Base-by-base conservation (phyloP, 2,113 vertebrate genomes). In the Elephantulus edwardii region DNA sequence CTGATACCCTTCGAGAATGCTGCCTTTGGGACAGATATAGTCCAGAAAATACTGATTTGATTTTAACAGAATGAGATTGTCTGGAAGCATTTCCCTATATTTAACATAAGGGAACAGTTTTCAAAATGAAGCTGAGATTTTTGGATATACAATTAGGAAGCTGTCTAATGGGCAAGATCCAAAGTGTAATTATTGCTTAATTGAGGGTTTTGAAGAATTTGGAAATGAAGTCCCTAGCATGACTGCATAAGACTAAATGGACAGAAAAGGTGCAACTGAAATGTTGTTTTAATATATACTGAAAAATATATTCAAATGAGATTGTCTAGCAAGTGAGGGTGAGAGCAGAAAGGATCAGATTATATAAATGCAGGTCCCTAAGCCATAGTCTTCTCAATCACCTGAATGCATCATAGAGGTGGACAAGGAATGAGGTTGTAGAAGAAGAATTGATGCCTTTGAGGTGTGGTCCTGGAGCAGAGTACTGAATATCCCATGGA, bases 31-130 rank as follows among this genome's bases (percentile, higher is more conserved):
- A 95, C 96, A 97, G 94, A 78, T 74, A 46, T 1, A 14, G 22
- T 28, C 1, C 94, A 96, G 94, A 92, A 85, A 95, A 82, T 79
- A 92, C 72, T 79, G 44, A 91, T 88, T 91, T 91, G 5, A 5
- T 94, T 94, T 92, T 75, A 90, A 95, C 30, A 52, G 91, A 93
- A 92, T 86, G 86, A 93, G 91, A 38, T 44, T 93, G 89, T 86
- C 87, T 91, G 83, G 54, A 94, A 95, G 85, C n/a, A 24, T 86
- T 90, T 88, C 75, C 44, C 20, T 82, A 24, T 91, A 48, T 93
- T 91, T 87, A 91, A 95, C 86, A 79, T 50, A 79, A 91, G 50
- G 76, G 40, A 76, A 66, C 95, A 91, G 92, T 96, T 96, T 96
- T 89, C 64, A 89, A 87, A 83, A 92, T 26, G 88, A 88, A 42